Base-by-base conservation (phyloP, 2,113 vertebrate species). In the Channa argus region DNA sequence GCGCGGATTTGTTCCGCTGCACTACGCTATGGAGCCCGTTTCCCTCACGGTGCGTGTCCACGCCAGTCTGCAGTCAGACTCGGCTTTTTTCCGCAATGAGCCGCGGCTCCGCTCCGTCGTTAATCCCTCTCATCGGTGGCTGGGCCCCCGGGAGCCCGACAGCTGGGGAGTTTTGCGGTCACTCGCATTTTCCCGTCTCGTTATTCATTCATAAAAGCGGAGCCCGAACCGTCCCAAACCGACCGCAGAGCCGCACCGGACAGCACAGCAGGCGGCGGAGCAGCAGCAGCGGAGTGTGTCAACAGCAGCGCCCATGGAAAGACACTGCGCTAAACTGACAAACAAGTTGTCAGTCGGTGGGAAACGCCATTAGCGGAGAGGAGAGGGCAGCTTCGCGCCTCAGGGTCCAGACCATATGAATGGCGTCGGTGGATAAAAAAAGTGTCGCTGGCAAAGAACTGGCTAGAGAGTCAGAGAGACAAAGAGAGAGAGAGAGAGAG, bases 71-170 rank as follows among this genome's bases (percentile, higher is more conserved):
- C 91, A 90, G 89, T 86, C 83, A 84, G 74, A 76, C 76, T 82
- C 79, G 66, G 70, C 78, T 92, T 92, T 92, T 92, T 91, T 93
- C 94, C 93, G 94, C 94, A 95, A 89, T 87, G 92, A 93, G 90
- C 88, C 88, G 87, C 91, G 90, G 89, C 75, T 89, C 85, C 71
- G 80, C 83, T 81, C 80, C 82, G 80, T 47, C 77, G 77, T 64
- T 88, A 90, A 88, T 93, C 88, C 92, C 86, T 81, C 87, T 90
- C 91, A 88, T 90, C 85, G 44, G 90, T 33, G 66, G 78, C 85
- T 79, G 75, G 8, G 65, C 85, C 87, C 86, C 69, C 82, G 59
- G 81, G 80, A 89, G 83, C 77, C 75, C 77, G 70, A 71, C 75
- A 76, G 83, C 73, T 69, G 63, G 79, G 69, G 79, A 87, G 58